These are phyloP conservation scores for Cyphomyrmex costatus DNA, from an alignment of 1,140 invertebrate genomes.

Conservation along the genomic window DNA sequence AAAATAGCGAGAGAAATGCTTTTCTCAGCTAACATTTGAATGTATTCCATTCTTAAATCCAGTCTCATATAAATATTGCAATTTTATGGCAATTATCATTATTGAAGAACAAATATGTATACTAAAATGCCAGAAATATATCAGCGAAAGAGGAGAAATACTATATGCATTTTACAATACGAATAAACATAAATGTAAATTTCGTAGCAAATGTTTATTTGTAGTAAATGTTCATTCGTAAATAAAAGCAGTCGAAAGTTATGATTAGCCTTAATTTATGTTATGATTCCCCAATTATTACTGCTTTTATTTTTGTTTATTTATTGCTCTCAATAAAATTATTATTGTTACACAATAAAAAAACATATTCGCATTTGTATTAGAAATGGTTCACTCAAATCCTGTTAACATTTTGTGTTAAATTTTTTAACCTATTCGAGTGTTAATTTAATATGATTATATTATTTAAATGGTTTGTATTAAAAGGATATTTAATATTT, in stretches of 20 bases:
- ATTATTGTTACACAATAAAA: neutral
- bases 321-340: neutral
- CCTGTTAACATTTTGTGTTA: no score
- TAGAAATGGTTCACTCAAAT: no score
- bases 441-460: no score
- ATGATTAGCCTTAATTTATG: no score
- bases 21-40: neutral
- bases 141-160: neutral
- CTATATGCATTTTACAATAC: conserved; percentile 2
- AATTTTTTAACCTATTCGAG: no score
- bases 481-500: no score
- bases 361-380: no score
- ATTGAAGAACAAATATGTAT: neutral
- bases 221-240: neutral
- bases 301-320: neutral
- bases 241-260: neutral
- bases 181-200: conserved; percentile 13
- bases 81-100: neutral
- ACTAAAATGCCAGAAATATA: neutral
- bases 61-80: neutral
- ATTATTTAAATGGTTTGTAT: no score
- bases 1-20: neutral
- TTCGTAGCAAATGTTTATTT: no score
- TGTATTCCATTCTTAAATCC: neutral
- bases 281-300: neutral